phyloP scores from a whole-genome alignment of 2,888 invertebrate species.

The Prosapia bicincta region DNA sequence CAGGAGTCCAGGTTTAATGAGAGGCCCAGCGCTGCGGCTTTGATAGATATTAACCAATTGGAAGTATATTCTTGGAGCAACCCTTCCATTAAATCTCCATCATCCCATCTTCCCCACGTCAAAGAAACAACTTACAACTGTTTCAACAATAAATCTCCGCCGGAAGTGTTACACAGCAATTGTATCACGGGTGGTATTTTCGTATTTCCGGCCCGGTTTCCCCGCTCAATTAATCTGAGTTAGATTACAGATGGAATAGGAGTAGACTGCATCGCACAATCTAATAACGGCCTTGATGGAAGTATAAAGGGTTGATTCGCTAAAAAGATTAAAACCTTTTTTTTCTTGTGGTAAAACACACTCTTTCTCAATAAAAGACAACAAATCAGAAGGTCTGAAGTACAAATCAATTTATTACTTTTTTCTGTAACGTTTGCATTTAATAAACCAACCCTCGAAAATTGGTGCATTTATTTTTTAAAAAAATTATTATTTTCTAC shows the following conservation, averaged over 20 bases:
- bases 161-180: not conserved
- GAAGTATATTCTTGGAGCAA: not conserved
- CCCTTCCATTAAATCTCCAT: slow-evolving; percentile 2
- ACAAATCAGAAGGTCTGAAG: too few relatives aligned
- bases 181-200: not conserved
- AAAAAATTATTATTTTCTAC: too few relatives aligned
- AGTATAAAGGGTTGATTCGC: too few relatives aligned
- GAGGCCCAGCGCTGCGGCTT: not conserved
- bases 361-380: too few relatives aligned
- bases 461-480: too few relatives aligned
- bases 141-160: not conserved
- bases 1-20: not conserved
- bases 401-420: too few relatives aligned
- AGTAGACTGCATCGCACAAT: not conserved
- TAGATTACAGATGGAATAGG: not conserved
- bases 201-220: not conserved
- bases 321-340: too few relatives aligned
- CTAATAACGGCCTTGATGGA: not conserved
- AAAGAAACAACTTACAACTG: not conserved
- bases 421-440: too few relatives aligned
- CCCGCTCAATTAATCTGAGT: not conserved
- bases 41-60: slow-evolving; percentile 2
- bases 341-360: too few relatives aligned
- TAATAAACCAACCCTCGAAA: too few relatives aligned
- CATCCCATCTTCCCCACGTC: not conserved